Base-by-base conservation (phyloP, 2,888 invertebrate genomes). In the Cataglyphis livida region DNA sequence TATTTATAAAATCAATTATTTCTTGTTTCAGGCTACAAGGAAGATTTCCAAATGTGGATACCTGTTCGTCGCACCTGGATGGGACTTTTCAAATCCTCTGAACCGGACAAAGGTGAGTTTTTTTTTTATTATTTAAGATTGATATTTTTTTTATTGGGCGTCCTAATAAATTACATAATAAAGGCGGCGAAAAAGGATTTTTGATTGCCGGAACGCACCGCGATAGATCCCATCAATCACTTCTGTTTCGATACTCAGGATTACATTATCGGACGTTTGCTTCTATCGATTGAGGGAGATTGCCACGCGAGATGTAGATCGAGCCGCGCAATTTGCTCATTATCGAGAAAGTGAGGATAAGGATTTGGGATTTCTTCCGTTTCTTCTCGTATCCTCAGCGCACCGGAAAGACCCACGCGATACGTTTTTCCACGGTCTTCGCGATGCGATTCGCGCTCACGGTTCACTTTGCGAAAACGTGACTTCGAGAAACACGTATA, bases 41-140 rank as follows among this genome's bases (percentile, higher is more conserved):
- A 99, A 99, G 95, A 97, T 99, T 94, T 98, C 98, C 87, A 98
- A 99, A 95, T 99, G 99, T 95, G 99, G 99, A 90, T 99, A 99
- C 95, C 96, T 99, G 92, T 99, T 99, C 95, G 99, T 99, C 90
- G 99, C 99, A 84, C 99, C 99, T 59, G 98, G 98, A 94, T 98
- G 99, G 98, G 99, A 99, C 95, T 99, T 99, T 95, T 97, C 97
- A 92, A 98, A 98, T 95, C 98, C 99, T 91, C 96, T 98, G 94
- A 98, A 99, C 96, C 97, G 98, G 95, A 98, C 98, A 92, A 98
- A 98, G 98, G 99, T 99, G 96, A 96, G 96, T 93, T 93, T 57
- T 61, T 70, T 12, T 12, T n/a, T 66, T 75, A 64, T 66, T 25
- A 10, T 35, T 18, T 21, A 54, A 21, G 21, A 12, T 9, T 25